A percentile compares a stretch with the other conserved stretches of the same genome.
Conservation (phyloP, 2,888 invertebrate species). For the Himalopsyche tibetana region DNA sequence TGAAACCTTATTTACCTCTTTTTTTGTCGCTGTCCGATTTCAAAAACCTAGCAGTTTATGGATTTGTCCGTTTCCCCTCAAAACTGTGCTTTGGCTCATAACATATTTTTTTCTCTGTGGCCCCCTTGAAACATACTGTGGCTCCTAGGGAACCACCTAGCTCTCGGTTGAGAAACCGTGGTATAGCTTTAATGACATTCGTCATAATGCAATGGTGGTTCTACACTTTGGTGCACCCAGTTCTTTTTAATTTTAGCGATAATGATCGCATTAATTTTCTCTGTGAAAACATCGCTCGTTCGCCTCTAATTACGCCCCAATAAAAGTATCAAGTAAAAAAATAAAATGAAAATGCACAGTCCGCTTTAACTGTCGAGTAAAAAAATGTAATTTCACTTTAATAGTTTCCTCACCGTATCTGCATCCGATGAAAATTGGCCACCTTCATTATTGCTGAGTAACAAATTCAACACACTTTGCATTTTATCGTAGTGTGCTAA, state of each 20-base stretch:
- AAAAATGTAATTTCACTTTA: conserved; percentile 52
- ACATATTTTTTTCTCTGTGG: too few relatives aligned
- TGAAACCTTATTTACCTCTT: too few relatives aligned
- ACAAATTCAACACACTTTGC: conserved; percentile 40
- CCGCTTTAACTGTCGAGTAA: conserved; percentile 45
- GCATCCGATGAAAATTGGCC: conserved; percentile 51
- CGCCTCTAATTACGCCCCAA: conserved; percentile 44
- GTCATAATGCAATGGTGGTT: too few relatives aligned
- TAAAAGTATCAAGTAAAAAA: conserved; percentile 57
- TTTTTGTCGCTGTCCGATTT: too few relatives aligned
- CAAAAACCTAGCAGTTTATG: too few relatives aligned
- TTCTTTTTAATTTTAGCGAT: neutral
- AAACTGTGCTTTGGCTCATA: too few relatives aligned
- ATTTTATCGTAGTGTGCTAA: conserved; percentile 3
- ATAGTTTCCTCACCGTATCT: conserved; percentile 44
- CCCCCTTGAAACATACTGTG: too few relatives aligned
- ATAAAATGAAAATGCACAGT: conserved; percentile 58
- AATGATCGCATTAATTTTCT: conserved; percentile 2
- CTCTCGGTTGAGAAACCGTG: too few relatives aligned
- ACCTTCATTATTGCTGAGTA: conserved; percentile 37
- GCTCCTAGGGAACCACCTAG: too few relatives aligned
- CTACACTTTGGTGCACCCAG: too few relatives aligned
- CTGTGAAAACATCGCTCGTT: conserved; percentile 23
- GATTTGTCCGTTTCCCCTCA: too few relatives aligned
- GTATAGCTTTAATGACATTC: too few relatives aligned